A percentile compares a stretch with the other conserved stretches of the same genome.
These are phyloP conservation scores for Campoplex capitator DNA, from an alignment of 2,888 invertebrate genomes.

Conservation along the genomic window DNA sequence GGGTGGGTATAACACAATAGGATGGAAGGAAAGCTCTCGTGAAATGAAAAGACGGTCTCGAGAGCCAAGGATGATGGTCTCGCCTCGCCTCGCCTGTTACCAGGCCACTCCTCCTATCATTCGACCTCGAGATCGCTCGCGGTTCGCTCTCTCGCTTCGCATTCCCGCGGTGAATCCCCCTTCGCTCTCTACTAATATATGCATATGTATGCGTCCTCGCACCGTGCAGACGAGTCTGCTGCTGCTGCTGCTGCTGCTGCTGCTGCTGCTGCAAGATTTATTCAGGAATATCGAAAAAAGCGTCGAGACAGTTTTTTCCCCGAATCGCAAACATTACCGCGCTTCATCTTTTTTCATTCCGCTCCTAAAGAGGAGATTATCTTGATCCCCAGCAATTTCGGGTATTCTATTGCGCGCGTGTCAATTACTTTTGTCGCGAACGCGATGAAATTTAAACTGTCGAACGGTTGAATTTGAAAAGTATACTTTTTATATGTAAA, in stretches of 20 bases:
- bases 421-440: not conserved
- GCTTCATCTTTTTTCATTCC: not conserved
- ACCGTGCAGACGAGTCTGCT: constrained; percentile 17
- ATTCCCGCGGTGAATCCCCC: constrained; percentile 32
- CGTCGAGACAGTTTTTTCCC: constrained; percentile 29
- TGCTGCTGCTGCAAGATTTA: constrained; percentile 12
- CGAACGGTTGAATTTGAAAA: not conserved
- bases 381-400: not conserved
- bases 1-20: no score
- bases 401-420: not conserved
- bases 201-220: constrained; percentile 37
- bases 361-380: not conserved
- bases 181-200: constrained; percentile 46
- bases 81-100: constrained; percentile 66
- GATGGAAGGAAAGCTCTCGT: constrained; percentile 25
- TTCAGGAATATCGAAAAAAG: constrained; percentile 27
- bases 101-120: constrained; percentile 72
- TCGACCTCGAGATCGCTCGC: constrained; percentile 73
- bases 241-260: no score
- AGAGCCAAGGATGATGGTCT: constrained; percentile 70
- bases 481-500: no score
- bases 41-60: constrained; percentile 49
- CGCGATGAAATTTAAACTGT: not conserved
- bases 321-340: not conserved
- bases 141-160: constrained; percentile 53